These are phyloP conservation scores for Xenopus petersii DNA, from an alignment of 2,797 vertebrate species.

Conservation along the genomic window DNA sequence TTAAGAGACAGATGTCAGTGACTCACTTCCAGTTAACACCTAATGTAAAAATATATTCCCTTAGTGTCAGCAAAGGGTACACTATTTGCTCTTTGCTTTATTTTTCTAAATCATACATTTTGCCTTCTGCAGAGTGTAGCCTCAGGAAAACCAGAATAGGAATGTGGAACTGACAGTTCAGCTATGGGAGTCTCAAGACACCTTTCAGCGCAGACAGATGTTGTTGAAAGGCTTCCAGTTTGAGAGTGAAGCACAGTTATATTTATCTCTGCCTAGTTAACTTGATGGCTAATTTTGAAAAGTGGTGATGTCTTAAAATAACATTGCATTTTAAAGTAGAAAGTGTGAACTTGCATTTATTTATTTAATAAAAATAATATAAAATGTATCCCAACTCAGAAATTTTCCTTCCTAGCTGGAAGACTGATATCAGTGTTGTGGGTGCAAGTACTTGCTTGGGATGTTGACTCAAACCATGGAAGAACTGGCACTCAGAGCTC, in stretches of 20 bases:
- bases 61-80: slow-evolving; percentile 28
- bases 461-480: too few species aligned
- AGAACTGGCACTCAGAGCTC: too few species aligned
- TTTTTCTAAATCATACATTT: background rate
- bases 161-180: background rate
- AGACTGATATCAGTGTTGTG: too few species aligned
- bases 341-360: too few species aligned
- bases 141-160: slow-evolving; percentile 9
- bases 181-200: background rate
- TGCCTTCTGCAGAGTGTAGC: slow-evolving; percentile 5
- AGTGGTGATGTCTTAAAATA: too few species aligned
- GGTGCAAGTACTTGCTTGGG: too few species aligned
- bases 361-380: too few species aligned
- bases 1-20: slow-evolving; percentile 66
- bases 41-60: slow-evolving; percentile 22
- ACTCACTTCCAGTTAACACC: slow-evolving; percentile 43
- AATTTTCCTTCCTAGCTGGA: too few species aligned
- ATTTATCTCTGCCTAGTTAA: background rate
- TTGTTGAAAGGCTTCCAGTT: background rate
- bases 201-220: background rate
- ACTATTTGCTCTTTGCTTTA: slow-evolving; percentile 12
- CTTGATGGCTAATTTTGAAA: background rate
- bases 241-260: too few species aligned
- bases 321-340: too few species aligned
- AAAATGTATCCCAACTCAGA: too few species aligned